phyloP scores from a whole-genome alignment of 1,140 invertebrate genomes.

The Hycleus cichorii region DNA sequence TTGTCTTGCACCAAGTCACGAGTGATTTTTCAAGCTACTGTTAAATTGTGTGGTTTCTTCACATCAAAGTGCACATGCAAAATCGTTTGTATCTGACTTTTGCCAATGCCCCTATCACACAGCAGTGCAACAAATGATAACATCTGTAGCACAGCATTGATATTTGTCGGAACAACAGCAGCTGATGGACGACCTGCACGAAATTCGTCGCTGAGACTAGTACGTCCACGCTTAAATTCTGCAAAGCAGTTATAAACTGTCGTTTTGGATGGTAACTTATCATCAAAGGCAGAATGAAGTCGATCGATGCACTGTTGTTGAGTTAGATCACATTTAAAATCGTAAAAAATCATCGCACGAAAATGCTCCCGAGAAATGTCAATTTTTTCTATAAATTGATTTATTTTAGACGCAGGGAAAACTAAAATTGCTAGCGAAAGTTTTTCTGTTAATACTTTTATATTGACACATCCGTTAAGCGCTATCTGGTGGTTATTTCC shows the following conservation, averaged over 20 bases:
- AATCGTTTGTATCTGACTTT: too few species aligned
- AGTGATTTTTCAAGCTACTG: constrained; percentile 24
- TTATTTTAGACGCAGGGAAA: too few species aligned
- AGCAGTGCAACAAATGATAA: too few species aligned
- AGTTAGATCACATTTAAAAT: too few species aligned
- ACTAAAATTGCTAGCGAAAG: too few species aligned
- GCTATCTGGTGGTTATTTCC: too few species aligned
- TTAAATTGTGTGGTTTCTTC: constrained; percentile 25
- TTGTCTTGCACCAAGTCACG: constrained; percentile 28
- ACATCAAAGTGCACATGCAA: not conserved
- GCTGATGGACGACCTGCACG: constrained; percentile 6
- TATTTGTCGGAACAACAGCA: constrained; percentile 1
- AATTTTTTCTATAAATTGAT: not conserved
- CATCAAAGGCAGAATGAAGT: constrained; percentile 11
- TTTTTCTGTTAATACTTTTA: too few species aligned
- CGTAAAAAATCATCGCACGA: constrained; percentile 15
- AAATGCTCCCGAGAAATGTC: not conserved
- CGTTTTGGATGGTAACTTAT: constrained; percentile 11
- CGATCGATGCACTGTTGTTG: constrained; percentile 17
- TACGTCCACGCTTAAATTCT: constrained; percentile 17
- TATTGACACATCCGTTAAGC: too few species aligned
- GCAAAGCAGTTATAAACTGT: constrained; percentile 6
- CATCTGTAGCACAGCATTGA: constrained; percentile 2
- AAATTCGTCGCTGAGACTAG: constrained; percentile 7
- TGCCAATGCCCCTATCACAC: too few species aligned